Conservation (phyloP, 92 coral and sea anemone genomes). For the Actinostola sp. region DNA sequence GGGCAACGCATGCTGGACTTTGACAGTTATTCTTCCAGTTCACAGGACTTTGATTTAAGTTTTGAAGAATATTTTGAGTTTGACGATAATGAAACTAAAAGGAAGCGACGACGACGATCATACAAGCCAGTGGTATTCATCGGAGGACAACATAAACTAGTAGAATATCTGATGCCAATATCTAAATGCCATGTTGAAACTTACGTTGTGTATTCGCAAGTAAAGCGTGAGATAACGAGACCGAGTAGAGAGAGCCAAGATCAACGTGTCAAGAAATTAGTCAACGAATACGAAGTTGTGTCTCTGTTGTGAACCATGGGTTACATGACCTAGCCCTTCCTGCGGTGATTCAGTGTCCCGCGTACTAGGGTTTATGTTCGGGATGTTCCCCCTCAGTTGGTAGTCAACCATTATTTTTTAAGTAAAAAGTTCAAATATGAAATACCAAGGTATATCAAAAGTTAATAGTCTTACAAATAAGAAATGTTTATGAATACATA, state of each 20-base stretch:
- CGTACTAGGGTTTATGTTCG: no score
- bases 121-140: background rate
- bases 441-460: no score
- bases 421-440: no score
- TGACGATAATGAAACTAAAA: background rate
- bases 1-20: background rate
- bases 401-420: no score
- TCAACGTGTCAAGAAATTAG: slow-evolving; percentile 27
- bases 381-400: no score
- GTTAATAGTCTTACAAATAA: no score
- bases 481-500: no score
- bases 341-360: no score
- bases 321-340: no score
- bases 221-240: background rate
- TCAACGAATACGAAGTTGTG: slow-evolving; percentile 32
- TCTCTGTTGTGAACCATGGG: slow-evolving; percentile 23
- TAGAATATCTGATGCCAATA: slow-evolving; percentile 30
- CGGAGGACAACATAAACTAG: background rate
- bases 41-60: slow-evolving; percentile 14
- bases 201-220: slow-evolving; percentile 8
- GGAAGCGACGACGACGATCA: background rate
- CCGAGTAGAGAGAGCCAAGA: slow-evolving; percentile 29
- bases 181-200: slow-evolving; percentile 8
- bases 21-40: slow-evolving; percentile 13
- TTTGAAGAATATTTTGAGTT: slow-evolving; percentile 29